phyloP scores from a whole-genome alignment of 2,113 vertebrate genomes.

The Cinclus cinclus region DNA sequence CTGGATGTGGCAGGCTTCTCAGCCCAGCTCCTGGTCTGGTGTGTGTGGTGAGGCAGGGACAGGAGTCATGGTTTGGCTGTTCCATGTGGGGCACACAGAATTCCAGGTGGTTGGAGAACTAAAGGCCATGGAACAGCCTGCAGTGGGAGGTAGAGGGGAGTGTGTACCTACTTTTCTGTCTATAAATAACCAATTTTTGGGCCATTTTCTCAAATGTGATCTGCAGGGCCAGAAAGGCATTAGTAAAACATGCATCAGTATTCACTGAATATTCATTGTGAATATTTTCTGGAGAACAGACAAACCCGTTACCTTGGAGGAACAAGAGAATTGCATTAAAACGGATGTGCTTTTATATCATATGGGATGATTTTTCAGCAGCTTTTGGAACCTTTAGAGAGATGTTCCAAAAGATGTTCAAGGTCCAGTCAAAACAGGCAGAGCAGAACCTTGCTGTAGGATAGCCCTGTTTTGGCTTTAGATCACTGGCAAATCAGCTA shows the following conservation, averaged over 20 bases:
- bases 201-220: not conserved
- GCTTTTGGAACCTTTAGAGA: not conserved
- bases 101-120: not conserved
- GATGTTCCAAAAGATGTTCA: not conserved
- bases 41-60: not conserved
- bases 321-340: not conserved
- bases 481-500: not conserved
- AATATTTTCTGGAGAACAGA: not conserved
- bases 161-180: not conserved
- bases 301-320: not conserved
- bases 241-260: not conserved
- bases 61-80: no score
- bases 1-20: not conserved
- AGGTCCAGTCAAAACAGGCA: not conserved
- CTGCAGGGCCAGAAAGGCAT: not conserved
- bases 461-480: not conserved
- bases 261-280: not conserved
- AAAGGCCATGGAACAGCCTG: not conserved
- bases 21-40: not conserved
- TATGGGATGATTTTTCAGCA: not conserved
- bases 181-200: not conserved
- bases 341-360: not conserved
- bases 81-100: accelerated
- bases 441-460: not conserved
- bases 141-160: not conserved